Base-by-base conservation (phyloP, 2,888 invertebrate species). In the Dryobotodes eremita region DNA sequence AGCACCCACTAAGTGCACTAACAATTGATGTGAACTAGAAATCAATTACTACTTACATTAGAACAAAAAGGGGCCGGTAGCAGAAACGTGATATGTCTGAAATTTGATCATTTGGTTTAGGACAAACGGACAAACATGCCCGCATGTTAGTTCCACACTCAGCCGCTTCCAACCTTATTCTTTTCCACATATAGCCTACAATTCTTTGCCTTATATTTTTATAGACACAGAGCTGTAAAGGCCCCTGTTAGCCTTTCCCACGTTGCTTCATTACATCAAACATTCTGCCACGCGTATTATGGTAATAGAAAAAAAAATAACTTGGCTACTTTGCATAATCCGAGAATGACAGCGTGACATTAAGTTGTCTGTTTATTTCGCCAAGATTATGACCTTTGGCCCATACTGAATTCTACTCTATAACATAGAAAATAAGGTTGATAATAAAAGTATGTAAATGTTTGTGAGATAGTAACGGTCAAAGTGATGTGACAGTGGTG, bases 251-350 rank as follows among this genome's bases (percentile, higher is more conserved):
- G 92, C 89, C 89, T 95, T 95, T 96, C 96, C 94, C 96, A 95
- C 95, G 95, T 94, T 92, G 92, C 91, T 94, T 94, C 92, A 92
- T 93, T 92, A 93, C 94, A 92, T 94, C 93, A 93, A 94, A 94
- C 92, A 93, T 93, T 93, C 92, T 91, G 91, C 93, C 90, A 91
- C 91, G 92, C 92, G 92, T 92, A 94, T 93, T 95, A 95, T 94
- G 94, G 92, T 94, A 94, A 95, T 95, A 94, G 92, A 93, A 95
- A 94, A 93, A 94, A 95, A 94, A 94, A 94, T 86, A 81, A 76
- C 86, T 86, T 81, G 65, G 92, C 92, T 93, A 93, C 95, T 96
- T 96, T 95, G 95, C 95, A 96, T 96, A 96, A 96, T 95, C 95
- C 90, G 91, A 90, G 89, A 92, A 92, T 92, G 94, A 94, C 94